Conservation (phyloP, 1,140 invertebrate species). For the Drosophila paulistorum region DNA sequence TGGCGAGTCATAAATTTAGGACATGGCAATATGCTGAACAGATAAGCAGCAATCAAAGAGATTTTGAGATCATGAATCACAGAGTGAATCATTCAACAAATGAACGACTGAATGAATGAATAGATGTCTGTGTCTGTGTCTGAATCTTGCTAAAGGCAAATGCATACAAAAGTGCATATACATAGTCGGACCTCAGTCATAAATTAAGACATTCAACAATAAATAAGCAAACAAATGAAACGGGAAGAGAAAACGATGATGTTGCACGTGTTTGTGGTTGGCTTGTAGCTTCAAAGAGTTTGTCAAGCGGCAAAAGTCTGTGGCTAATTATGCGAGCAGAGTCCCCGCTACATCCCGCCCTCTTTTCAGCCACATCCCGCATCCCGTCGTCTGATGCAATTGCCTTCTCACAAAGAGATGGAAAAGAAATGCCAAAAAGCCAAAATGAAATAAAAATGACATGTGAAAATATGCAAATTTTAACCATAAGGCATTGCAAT, state of each 20-base stretch:
- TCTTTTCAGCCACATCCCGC: constrained; percentile 34
- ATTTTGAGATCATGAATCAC: constrained; percentile 54
- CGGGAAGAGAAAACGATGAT: constrained; percentile 26
- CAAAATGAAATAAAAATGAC: constrained; percentile 62
- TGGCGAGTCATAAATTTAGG: constrained; percentile 64
- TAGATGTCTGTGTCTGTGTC: constrained; percentile 36
- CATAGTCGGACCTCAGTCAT: constrained; percentile 51
- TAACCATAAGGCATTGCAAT: constrained; percentile 70
- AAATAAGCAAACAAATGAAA: constrained; percentile 60
- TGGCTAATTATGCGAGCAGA: constrained; percentile 72
- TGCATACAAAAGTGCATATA: constrained; percentile 32
- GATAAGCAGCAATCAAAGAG: constrained; percentile 60
- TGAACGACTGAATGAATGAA: constrained; percentile 37
- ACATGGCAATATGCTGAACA: constrained; percentile 48
- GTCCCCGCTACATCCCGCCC: not conserved
- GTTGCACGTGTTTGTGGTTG: constrained; percentile 50
- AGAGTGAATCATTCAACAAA: constrained; percentile 41
- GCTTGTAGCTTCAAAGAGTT: constrained; percentile 72
- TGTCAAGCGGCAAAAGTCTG: constrained; percentile 77
- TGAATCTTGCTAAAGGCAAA: constrained; percentile 38
- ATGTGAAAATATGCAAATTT: constrained; percentile 79
- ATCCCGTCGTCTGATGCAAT: constrained; percentile 57
- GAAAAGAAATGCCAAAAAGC: constrained; percentile 70
- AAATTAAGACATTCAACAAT: constrained; percentile 81
- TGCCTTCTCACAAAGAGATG: constrained; percentile 62